Base-by-base conservation (phyloP, 2,797 vertebrate species). In the Hephaestus fuliginosus region DNA sequence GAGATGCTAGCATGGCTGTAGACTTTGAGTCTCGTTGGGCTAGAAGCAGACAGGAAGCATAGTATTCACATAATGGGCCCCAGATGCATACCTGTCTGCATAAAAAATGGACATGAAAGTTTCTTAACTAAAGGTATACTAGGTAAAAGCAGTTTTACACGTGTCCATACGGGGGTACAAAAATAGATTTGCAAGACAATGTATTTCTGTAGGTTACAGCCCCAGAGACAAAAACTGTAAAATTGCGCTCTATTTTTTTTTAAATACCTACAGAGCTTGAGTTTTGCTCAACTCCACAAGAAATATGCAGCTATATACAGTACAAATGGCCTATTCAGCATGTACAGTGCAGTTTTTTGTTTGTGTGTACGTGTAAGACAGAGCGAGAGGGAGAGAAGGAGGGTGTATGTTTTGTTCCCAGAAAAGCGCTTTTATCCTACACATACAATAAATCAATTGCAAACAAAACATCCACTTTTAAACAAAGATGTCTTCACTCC, bases 381-480 rank as follows among this genome's bases (percentile, higher is more conserved):
- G 43, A 65, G 67, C 60, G 43, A 41, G 18, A 53, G 55, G 18
- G 25, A 58, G 28, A 41, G 70, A 58, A 18, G 62, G 63, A 52
- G 60, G 36, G 53, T 48, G 66, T 58, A 62, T 63, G 72, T 84
- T 84, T 76, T 83, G 67, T 77, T 86, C 68, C 60, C 39, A 80
- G 75, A 86, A 83, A 91, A 88, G 75, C 20, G 5, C 70, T 76
- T 89, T 85, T 85, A 84, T 85, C 74, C 85, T 76, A 85, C 80
- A 88, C 72, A 53, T 81, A 74, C 76, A 87, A 83, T 86, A 85
- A 88, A 90, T 89, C 78, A 84, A 84, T 83, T 51, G 60, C 56
- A 71, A 82, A 85, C 82, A 88, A 85, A 89, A 88, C 76, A 87
- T 64, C 57, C 48, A 78, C 73, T 80, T 78, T 85, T 39, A 78